Evolutionary conservation across 2,113 vertebrate species (phyloP).

Genomic region (Vombatus ursinus): DNA sequence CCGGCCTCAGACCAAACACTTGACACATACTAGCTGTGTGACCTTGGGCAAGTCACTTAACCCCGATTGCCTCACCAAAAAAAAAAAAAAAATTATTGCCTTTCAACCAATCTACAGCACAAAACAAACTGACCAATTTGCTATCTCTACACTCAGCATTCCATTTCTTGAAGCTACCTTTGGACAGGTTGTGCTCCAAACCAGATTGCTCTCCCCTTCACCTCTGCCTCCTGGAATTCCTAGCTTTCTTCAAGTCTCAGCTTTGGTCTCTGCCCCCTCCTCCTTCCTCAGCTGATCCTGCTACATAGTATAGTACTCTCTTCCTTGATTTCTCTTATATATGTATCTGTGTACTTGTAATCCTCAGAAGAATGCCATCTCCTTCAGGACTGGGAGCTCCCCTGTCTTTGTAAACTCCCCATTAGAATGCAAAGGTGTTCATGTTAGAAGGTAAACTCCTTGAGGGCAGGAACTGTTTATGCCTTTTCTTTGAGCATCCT

Average conservation of each 20-base stretch:
- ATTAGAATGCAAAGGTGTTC: not conserved
- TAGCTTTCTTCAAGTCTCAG: not conserved
- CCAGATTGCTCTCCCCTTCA: not conserved
- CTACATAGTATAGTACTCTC: not conserved
- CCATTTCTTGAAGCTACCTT: not conserved
- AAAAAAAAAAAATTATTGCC: not conserved
- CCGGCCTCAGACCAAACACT: too few relatives aligned
- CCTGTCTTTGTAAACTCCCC: not conserved
- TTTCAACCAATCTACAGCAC: not conserved
- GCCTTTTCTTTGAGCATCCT: not conserved
- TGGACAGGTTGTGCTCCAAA: not conserved
- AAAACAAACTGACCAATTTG: not conserved
- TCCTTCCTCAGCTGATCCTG: not conserved
- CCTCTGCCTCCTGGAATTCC: not conserved
- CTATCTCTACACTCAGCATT: not conserved
- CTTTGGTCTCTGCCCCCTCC: too few relatives aligned
- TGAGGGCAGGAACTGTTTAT: not conserved
- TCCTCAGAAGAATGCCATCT: not conserved
- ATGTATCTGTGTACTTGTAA: not conserved
- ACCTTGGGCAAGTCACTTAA: too few relatives aligned
- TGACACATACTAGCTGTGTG: too few relatives aligned
- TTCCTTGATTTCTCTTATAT: not conserved
- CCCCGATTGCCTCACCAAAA: too few relatives aligned
- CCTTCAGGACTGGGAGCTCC: not conserved
- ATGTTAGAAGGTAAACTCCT: not conserved